phyloP scores from a whole-genome alignment of 2,797 vertebrate genomes.

The Hirundo rustica region DNA sequence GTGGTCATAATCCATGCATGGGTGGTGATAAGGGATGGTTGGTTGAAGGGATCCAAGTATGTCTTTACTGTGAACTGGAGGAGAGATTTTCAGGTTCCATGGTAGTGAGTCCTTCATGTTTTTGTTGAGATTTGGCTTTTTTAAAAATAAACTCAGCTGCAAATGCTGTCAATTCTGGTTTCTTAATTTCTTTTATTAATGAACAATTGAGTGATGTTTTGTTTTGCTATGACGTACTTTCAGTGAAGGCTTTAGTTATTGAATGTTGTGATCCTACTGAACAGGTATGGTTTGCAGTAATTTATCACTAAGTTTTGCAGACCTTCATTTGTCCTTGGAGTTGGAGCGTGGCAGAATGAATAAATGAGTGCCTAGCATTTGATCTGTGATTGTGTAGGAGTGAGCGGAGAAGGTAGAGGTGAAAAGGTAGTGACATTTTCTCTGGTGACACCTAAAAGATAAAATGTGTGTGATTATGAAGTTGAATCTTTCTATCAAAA shows the following conservation, averaged over 20 bases:
- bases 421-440: neutral
- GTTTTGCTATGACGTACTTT: neutral
- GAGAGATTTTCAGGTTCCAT: neutral
- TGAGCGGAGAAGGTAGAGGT: neutral
- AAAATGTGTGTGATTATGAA: neutral
- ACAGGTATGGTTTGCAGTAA: neutral
- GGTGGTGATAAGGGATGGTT: neutral
- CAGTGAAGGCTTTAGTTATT: neutral
- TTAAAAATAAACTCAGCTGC: neutral
- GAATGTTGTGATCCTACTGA: neutral
- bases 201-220: neutral
- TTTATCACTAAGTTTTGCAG: neutral
- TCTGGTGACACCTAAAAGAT: neutral
- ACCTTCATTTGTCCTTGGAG: neutral
- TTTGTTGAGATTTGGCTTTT: neutral
- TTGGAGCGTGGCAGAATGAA: neutral
- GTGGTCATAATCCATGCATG: neutral
- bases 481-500: neutral
- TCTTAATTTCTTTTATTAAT: neutral
- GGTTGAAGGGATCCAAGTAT: neutral
- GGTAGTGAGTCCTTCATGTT: neutral
- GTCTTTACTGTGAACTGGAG: neutral
- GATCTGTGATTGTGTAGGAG: neutral
- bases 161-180: neutral
- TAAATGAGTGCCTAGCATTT: neutral